These are phyloP conservation scores for Pangasius mekongensis DNA, from an alignment of 2,797 vertebrate species.

Conservation along the genomic window DNA sequence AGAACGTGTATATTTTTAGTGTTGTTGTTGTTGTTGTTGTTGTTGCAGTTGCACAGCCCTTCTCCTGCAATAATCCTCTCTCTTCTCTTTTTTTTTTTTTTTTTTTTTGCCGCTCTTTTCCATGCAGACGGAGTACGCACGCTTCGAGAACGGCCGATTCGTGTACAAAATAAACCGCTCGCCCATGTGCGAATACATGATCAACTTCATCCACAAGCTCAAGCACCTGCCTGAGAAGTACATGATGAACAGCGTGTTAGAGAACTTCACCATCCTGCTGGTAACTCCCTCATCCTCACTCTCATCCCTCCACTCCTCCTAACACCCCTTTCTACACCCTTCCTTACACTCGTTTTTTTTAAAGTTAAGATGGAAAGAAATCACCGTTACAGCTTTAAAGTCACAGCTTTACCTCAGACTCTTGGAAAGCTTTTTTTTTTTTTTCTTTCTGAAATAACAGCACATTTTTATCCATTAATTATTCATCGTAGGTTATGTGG, in stretches of 20 bases:
- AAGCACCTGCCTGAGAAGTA: slow-evolving; percentile 99
- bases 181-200: slow-evolving; percentile 99
- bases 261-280: slow-evolving; percentile 99
- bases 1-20: not conserved
- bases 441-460: not conserved
- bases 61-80: not conserved
- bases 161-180: slow-evolving; percentile 97
- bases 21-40: too few species aligned
- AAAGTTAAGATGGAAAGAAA: not conserved
- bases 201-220: slow-evolving; percentile 99
- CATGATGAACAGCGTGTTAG: slow-evolving; percentile 99
- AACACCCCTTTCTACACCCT: not conserved
- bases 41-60: not conserved
- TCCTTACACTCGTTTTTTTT: not conserved
- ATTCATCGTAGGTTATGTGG: not conserved
- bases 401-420: too few species aligned
- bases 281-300: slow-evolving; percentile 69
- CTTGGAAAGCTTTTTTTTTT: not conserved
- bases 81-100: not conserved
- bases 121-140: slow-evolving; percentile 90
- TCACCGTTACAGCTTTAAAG: not conserved
- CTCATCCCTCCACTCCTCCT: not conserved
- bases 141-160: slow-evolving; percentile 96
- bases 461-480: not conserved
- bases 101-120: not conserved